Percentiles rank a stretch among this genome's conserved stretches.
phyloP scores from a whole-genome alignment of 2,888 invertebrate genomes.

The Ypsolopha scabrella region DNA sequence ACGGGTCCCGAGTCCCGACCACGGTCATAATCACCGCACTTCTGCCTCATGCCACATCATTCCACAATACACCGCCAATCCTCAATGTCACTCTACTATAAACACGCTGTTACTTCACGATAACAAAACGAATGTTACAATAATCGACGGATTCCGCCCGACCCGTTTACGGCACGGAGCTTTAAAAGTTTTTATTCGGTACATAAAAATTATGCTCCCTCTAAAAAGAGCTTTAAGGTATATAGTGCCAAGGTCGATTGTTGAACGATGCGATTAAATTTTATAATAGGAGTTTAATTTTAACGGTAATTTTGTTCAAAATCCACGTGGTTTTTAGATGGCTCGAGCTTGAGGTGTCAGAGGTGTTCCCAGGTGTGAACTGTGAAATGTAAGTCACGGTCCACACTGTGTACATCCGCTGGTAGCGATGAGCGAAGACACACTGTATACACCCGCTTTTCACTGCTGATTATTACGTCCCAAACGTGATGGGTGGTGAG shows the following conservation, averaged over 20 bases:
- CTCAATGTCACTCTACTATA: constrained; percentile 6
- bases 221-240: neutral
- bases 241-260: neutral
- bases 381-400: too few species aligned
- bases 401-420: too few species aligned
- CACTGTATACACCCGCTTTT: too few species aligned
- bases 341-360: too few species aligned
- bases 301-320: neutral
- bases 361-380: too few species aligned
- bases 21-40: constrained; percentile 9
- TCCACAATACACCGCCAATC: too few species aligned
- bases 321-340: neutral
- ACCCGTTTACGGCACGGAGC: constrained; percentile 1
- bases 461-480: too few species aligned
- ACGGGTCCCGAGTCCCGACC: constrained; percentile 8
- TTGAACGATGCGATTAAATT: neutral
- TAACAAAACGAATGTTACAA: constrained; percentile 11
- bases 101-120: constrained; percentile 6
- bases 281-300: neutral
- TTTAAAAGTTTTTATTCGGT: constrained; percentile 2
- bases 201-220: neutral
- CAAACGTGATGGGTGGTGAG: too few species aligned
- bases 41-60: neutral
- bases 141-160: constrained; percentile 3
- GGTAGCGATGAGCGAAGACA: too few species aligned